Base-by-base conservation (phyloP, 2,113 vertebrate species). In the Pholis gunnellus region DNA sequence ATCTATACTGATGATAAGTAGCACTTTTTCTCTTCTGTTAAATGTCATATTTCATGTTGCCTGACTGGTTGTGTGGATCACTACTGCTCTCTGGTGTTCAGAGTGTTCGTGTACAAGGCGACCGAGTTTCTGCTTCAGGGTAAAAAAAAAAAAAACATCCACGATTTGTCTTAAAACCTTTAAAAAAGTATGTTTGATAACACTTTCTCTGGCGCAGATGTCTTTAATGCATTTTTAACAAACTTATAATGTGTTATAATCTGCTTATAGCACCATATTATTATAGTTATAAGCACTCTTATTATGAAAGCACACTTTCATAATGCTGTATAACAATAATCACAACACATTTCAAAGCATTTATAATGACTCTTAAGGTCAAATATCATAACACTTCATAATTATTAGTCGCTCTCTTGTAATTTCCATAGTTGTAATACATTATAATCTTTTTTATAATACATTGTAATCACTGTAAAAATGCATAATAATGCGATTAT, bases 31-130 rank as follows among this genome's bases (percentile, higher is more conserved):
- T 78, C 44, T 46, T 46, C 17, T 29, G 54, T 63, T 54, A 4
- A 4, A 65, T 61, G 6, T 57, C 54, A 14, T 36, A 6, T 60
- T 9, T 78, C 50, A 65, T 59, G 67, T 75, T n/a, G 81, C 85
- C 70, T 91, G 61, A 70, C 38, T 73, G 31, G 64, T 70, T 40
- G 68, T 76, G 73, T 87, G 82, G 65, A 76, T 86, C 87, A 81
- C 72, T 91, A 80, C 89, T 93, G 89, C 91, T 94, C 91, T 68
- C 95, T 95, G 77, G 79, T 94, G 94, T 72, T 88, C 57, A 81
- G 63, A 82, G 56, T 74, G 75, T 67, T 61, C 46, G 88, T 82
- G 60, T 90, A 78, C 89, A 88, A 73, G 54, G 75, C 70, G 27
- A 10, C 61, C 40, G 70, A 79, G 60, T 74, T 48, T 76, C 50